Base-by-base conservation (phyloP, 2,113 vertebrate genomes). In the human (Homo sapiens) region DNA sequence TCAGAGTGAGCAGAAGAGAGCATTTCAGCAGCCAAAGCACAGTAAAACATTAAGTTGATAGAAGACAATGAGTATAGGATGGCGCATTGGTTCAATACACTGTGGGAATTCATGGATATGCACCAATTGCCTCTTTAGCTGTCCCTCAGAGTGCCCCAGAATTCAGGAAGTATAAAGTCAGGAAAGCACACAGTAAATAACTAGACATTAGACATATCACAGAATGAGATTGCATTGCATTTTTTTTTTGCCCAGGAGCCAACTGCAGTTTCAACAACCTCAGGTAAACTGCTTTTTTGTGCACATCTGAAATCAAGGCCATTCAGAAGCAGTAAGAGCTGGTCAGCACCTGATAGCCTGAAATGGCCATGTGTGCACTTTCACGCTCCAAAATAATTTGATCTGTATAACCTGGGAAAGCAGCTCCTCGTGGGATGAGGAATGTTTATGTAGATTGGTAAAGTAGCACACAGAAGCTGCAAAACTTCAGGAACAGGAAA, bases 401-500 rank as follows among this genome's bases (percentile, higher is more conserved):
- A 64, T 50, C 52, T 70, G 35, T 12, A n/a, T 5, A 45, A 0
- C 5, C 16, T n/a, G 20, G 59, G 94, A 89, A 93, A 85, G 59
- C 7, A 86, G 75, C 48, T 88, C 7, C 22, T 64, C 17, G 40
- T 79, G 83, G 83, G 95, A 93, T 89, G 79, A 2, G 43, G 84
- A 97, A 96, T 88, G 78, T 95, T 97, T 98, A 76, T 88, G 48
- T 68, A 52, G 0, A 0, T 92, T 89, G 48, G 93, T 92, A 97
- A 98, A 97, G 94, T 79, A 66, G 10, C 59, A 59, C 76, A 93
- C 52, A 82, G 93, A 97, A 97, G 85, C 95, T 96, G 90, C 89
- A 97, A 82, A 97, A 97, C 48, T 93, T 96, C 97, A 96, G 95
- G 96, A 97, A 96, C 92, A 94, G n/a, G 75, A 93, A 94, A 96